Base-by-base conservation (phyloP, 2,797 vertebrate genomes). In the Pangasius djambal region DNA sequence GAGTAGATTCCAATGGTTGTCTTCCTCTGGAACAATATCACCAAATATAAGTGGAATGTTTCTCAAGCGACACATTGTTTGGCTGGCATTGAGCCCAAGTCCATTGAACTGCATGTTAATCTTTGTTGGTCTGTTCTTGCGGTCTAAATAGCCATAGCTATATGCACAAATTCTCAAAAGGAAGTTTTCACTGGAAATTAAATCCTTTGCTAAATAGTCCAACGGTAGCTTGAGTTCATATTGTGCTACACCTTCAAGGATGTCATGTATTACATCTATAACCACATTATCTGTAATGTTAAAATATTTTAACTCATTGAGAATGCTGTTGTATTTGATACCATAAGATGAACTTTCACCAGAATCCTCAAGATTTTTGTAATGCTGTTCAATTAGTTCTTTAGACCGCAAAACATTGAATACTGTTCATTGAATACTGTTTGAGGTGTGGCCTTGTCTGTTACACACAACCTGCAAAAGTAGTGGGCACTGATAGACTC, bases 31-130 rank as follows among this genome's bases (percentile, higher is more conserved):
- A n/a, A 89, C 31, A 55, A 81, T 6, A 63, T 86, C 61, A 7
- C 83, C 88, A 89, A 85, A 89, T 57, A 86, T 79, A 13, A 89
- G 61, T 0, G 83, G 74, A 50, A 67, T 15, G 65, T 89, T 89
- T 12, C 57, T 28, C 7, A 89, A 61, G 79, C 82, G 37, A 89
- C 88, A 86, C 61, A 61, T 81, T 25, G 83, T 79, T 18, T 88
- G 83, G 61, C 65, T 59, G 44, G 61, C 83, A 81, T 89, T 79
- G 55, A 79, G 70, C 2, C 83, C 72, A 44, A 85, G 15, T n/a
- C 50, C 50, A 52, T 52, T 52, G 1, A 2, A 44, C 4, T 5
- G 40, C 40, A 13, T 67, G 70, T 75, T 88, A 59, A 65, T 34
- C n/a, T 1, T 83, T 48, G 18, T 77, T 61, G 74, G 83, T 25